Conservation (phyloP, 2,113 vertebrate species). For the Ctenomys sociabilis region DNA sequence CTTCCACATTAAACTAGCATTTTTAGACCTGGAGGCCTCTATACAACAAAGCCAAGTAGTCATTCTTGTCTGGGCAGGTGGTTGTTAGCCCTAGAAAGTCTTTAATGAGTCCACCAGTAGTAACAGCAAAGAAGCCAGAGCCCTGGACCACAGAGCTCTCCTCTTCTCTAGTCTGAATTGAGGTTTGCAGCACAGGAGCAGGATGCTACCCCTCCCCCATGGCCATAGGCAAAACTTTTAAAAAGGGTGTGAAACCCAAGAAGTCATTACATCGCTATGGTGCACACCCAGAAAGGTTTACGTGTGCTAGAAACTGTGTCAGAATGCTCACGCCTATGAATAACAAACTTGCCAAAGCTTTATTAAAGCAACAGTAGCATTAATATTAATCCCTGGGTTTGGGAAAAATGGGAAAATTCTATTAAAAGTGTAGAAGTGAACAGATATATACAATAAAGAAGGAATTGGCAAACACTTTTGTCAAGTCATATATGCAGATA, state of each 20-base stretch:
- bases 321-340: conserved; percentile 77
- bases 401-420: conserved; percentile 72
- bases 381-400: conserved; percentile 73
- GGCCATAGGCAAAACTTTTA: conserved; percentile 80
- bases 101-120: conserved; percentile 56
- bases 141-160: conserved; percentile 67
- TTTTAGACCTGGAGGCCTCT: conserved; percentile 62
- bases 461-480: conserved; percentile 37
- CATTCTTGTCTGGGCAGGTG: conserved; percentile 76
- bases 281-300: conserved; percentile 78
- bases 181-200: conserved; percentile 57
- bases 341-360: conserved; percentile 75
- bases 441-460: conserved; percentile 72
- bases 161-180: conserved; percentile 28
- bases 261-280: conserved; percentile 77
- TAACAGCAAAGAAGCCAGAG: conserved; percentile 64
- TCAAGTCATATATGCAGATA: conserved; percentile 15
- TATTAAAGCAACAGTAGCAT: conserved; percentile 44
- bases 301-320: conserved; percentile 73
- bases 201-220: conserved; percentile 63
- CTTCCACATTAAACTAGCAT: conserved; percentile 39
- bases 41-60: conserved; percentile 69
- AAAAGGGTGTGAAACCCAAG: conserved; percentile 84
- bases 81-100: conserved; percentile 48
- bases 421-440: conserved; percentile 61